Conservation (phyloP, 1,140 invertebrate species). For the Anoplolepis gracilipes region DNA sequence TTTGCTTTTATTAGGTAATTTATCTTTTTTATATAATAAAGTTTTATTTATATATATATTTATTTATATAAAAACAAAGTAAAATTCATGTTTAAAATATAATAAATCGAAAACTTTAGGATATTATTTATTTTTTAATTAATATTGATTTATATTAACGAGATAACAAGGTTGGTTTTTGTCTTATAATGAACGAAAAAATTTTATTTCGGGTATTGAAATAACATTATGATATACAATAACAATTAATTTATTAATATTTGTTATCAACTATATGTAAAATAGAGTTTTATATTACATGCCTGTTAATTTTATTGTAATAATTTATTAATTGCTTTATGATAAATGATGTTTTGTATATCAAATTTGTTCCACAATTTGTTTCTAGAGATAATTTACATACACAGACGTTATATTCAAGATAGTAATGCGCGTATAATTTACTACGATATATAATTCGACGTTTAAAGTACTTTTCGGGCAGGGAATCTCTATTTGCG, state of each 20-base stretch:
- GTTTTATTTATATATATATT: background rate
- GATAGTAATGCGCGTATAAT: background rate
- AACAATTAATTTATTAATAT: background rate
- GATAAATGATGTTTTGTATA: background rate
- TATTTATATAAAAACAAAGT: too few relatives aligned
- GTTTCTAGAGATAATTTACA: background rate
- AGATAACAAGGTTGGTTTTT: background rate
- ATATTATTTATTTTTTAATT: background rate
- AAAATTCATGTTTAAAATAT: background rate
- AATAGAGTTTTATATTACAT: background rate
- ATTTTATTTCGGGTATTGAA: background rate
- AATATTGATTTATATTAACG: background rate
- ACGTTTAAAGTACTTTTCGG: slow-evolving; percentile 5
- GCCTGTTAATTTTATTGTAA: background rate
- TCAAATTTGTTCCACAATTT: background rate
- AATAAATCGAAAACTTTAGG: background rate
- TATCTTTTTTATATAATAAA: background rate
- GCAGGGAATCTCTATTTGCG: slow-evolving; percentile 33
- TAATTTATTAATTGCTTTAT: background rate
- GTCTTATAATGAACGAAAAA: background rate
- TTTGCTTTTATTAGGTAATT: background rate
- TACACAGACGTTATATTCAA: background rate
- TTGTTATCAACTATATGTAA: background rate
- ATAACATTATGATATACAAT: background rate
- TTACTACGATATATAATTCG: background rate